Evolutionary conservation across 2,888 invertebrate genomes (phyloP).

Genomic region (Cataglyphis altisquamis): DNA sequence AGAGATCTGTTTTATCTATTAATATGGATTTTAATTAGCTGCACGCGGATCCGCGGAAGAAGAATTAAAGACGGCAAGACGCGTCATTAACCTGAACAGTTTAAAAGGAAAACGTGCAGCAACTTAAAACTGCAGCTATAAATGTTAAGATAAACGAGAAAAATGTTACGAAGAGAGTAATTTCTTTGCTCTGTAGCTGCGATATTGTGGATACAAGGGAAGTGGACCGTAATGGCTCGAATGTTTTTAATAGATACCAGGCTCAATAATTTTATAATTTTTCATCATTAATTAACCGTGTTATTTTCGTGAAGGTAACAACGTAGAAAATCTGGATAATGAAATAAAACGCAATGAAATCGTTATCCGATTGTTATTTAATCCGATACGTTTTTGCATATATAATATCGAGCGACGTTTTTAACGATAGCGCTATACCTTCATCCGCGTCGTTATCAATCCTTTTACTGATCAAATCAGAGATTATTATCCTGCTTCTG

Average conservation of each 20-base stretch:
- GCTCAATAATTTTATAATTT: conserved; percentile 64
- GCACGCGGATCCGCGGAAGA: neutral
- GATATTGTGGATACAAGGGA: conserved; percentile 30
- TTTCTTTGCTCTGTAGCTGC: conserved; percentile 31
- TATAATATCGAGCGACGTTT: conserved; percentile 28
- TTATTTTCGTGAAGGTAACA: conserved; percentile 32
- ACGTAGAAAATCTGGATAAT: conserved; percentile 45
- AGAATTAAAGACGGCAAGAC: conserved; percentile 26
- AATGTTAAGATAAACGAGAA: conserved; percentile 14
- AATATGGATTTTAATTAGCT: conserved; percentile 27
- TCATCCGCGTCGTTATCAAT: conserved; percentile 21
- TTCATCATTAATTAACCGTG: conserved; percentile 58
- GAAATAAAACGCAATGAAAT: conserved; percentile 41
- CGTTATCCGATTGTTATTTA: conserved; percentile 49
- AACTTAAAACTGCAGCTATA: conserved; percentile 37
- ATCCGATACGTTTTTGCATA: conserved; percentile 45
- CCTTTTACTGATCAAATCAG: conserved; percentile 33
- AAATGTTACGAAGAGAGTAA: conserved; percentile 42
- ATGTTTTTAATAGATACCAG: conserved; percentile 46
- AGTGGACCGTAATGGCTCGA: conserved; percentile 39
- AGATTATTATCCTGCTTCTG: conserved; percentile 13
- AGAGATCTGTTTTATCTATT: neutral
- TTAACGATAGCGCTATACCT: conserved; percentile 25
- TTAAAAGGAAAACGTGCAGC: conserved; percentile 40
- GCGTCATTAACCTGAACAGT: conserved; percentile 40